Conservation (phyloP, 2,113 vertebrate species). For the Misgurnus mizolepis region DNA sequence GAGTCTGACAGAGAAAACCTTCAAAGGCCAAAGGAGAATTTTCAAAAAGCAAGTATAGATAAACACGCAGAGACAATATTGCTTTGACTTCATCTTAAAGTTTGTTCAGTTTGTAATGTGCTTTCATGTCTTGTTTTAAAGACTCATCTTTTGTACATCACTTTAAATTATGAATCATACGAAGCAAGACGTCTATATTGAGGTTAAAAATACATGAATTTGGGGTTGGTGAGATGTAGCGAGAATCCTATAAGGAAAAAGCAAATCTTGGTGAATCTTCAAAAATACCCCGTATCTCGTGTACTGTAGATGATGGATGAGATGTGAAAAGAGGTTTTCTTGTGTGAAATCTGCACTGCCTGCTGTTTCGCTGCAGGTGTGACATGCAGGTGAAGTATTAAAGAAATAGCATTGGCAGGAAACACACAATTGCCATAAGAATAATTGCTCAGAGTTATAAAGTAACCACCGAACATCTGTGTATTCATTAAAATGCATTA, state of each 20-base stretch:
- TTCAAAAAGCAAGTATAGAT: neutral
- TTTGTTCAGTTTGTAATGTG: neutral
- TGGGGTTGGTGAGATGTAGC: neutral
- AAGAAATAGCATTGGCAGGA: slow-evolving; percentile 66
- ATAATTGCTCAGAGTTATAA: slow-evolving; percentile 74
- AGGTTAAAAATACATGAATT: neutral
- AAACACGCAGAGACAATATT: slow-evolving; percentile 6
- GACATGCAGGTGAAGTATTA: slow-evolving; percentile 71
- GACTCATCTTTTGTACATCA: neutral
- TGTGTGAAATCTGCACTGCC: slow-evolving; percentile 59
- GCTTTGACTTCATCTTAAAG: neutral
- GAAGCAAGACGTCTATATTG: neutral
- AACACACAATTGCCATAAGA: slow-evolving; percentile 63
- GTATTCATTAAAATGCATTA: slow-evolving; percentile 79
- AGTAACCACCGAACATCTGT: slow-evolving; percentile 79
- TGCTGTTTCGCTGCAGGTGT: slow-evolving; percentile 64
- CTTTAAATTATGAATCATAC: neutral
- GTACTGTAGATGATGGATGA: neutral
- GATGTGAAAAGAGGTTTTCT: neutral
- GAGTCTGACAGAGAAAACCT: neutral
- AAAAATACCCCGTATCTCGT: no score
- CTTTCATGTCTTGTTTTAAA: neutral
- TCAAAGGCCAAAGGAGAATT: slow-evolving; percentile 1
- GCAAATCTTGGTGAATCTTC: neutral
- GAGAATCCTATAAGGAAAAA: neutral